Base-by-base conservation (phyloP, 1,140 invertebrate species). In the Atta texana region DNA sequence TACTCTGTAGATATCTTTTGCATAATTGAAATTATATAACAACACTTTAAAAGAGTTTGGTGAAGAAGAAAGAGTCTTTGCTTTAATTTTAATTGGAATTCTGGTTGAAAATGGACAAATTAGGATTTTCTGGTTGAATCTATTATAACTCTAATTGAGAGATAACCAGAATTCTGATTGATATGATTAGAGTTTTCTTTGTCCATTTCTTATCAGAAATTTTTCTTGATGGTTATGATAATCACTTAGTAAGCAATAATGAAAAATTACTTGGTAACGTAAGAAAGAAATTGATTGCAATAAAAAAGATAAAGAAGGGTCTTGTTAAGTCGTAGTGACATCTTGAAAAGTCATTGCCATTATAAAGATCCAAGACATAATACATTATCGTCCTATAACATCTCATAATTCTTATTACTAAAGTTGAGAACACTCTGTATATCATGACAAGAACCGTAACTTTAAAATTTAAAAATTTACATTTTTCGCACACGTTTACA, bases 351-450 rank as follows among this genome's bases (percentile, higher is more conserved):
- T 31, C 64, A 57, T 80, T 68, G 49, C 7, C 12, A 80, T 81
- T 81, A 57, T 57, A 31, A 44, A 44, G 21, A 80, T 80, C 71
- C 51, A 71, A 14, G 64, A 71, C 49, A 81, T 55, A 81, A 69
- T 81, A 69, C 71, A 71, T 81, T 18, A 59, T 71, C 78, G 10
- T 16, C 10, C 18, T 71, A 14, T 44, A 81, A 44, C 8, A 39
- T 81, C 21, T 81, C 77, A 39, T 81, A 71, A 81, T 59, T 71
- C 21, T 81, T 71, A 81, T 81, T 81, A 81, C 51, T 57, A 81
- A 71, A 81, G 78, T 71, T 81, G 16, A 59, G 21, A 81, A 31
- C 24, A 57, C 34, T 44, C 44, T 57, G 53, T 71, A 71, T 12
- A 71, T 39, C 34, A 28, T 44, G 21, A 81, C n/a, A 71, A 81